Percentiles rank a stretch among this genome's conserved stretches.
These are phyloP conservation scores for Margaritifera margaritifera DNA, from an alignment of 2,888 invertebrate genomes.

Conservation along the genomic window DNA sequence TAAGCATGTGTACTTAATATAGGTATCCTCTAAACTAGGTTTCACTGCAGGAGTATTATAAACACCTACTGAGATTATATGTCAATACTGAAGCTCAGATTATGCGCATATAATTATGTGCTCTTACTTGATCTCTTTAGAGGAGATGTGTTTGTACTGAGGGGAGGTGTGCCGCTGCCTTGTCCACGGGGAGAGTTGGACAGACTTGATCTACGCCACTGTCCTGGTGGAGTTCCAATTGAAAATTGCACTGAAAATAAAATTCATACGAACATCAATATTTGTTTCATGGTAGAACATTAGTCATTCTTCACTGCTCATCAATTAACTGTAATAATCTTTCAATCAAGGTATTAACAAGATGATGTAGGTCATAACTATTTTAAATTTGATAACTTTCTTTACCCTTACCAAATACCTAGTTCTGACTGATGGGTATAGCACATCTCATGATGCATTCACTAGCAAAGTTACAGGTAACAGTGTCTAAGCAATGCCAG, in stretches of 20 bases:
- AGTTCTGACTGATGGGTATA: too few relatives aligned
- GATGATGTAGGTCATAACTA: too few relatives aligned
- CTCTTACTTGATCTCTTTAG: slow-evolving; percentile 42
- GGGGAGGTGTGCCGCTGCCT: slow-evolving; percentile 73
- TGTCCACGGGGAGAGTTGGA: slow-evolving; percentile 49
- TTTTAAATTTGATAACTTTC: too few relatives aligned
- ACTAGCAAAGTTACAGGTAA: too few relatives aligned
- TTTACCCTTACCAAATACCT: too few relatives aligned
- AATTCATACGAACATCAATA: not conserved
- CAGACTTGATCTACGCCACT: slow-evolving; percentile 65
- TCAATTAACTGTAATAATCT: not conserved
- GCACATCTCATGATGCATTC: too few relatives aligned
- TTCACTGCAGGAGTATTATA: not conserved
- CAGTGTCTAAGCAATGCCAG: too few relatives aligned
- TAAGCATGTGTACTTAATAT: too few relatives aligned
- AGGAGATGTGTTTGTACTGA: slow-evolving; percentile 36
- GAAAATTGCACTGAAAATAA: slow-evolving; percentile 72
- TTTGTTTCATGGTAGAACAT: not conserved
- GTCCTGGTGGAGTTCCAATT: slow-evolving; percentile 86
- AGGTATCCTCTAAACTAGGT: too few relatives aligned
- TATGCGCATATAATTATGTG: too few relatives aligned
- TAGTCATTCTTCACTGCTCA: not conserved
- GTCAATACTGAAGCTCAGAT: too few relatives aligned
- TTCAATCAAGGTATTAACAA: not conserved
- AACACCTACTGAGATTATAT: not conserved